These are phyloP conservation scores for Drosophila guanche DNA, from an alignment of 1,140 invertebrate species.

Conservation along the genomic window DNA sequence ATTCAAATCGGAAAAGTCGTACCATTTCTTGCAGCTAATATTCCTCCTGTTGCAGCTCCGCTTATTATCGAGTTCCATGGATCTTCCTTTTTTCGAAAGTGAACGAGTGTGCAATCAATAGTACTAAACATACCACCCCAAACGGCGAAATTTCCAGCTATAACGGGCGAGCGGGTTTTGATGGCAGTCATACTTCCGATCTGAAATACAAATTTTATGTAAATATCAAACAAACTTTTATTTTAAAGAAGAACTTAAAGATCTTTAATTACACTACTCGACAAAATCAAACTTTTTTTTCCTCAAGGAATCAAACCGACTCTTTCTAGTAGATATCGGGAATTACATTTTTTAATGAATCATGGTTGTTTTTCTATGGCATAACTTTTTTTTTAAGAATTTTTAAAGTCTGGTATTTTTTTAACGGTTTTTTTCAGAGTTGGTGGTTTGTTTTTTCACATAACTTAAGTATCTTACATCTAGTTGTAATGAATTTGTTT, in stretches of 20 bases:
- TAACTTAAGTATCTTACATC: too few species aligned
- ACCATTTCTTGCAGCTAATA: slow-evolving; percentile 44
- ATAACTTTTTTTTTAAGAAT: too few species aligned
- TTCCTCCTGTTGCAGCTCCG: slow-evolving; percentile 38
- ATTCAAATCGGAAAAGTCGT: background rate
- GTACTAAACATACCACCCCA: slow-evolving; percentile 47
- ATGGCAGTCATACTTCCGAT: slow-evolving; percentile 31
- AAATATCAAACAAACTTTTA: background rate
- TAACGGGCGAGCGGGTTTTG: slow-evolving; percentile 38
- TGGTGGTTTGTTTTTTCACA: too few species aligned
- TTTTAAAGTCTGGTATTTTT: too few species aligned
- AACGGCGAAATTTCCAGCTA: slow-evolving; percentile 37
- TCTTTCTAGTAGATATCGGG: too few species aligned
- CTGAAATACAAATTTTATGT: slow-evolving; percentile 2
- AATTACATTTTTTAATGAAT: too few species aligned
- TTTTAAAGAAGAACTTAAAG: background rate
- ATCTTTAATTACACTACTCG: background rate
- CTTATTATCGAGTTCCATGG: slow-evolving; percentile 45
- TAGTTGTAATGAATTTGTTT: too few species aligned
- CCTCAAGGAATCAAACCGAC: background rate
- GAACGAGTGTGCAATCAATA: slow-evolving; percentile 38
- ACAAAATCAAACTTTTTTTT: background rate
- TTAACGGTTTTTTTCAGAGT: too few species aligned
- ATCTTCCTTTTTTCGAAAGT: slow-evolving; percentile 41
- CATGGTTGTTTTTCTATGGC: too few species aligned